These are phyloP conservation scores for Drosophila formosana DNA, from an alignment of 2,888 invertebrate species.

Conservation along the genomic window DNA sequence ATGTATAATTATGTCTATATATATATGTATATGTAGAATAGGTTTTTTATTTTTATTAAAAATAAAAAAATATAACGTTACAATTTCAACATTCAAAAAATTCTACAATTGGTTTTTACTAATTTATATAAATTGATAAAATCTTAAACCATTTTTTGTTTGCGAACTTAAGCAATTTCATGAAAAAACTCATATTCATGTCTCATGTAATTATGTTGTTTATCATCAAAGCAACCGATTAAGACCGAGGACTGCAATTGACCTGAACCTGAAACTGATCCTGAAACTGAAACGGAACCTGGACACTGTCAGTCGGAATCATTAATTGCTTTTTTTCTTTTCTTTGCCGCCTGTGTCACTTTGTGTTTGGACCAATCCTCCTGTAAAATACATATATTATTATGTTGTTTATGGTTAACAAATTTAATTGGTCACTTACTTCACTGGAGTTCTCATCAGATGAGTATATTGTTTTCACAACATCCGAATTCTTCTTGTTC, in stretches of 20 bases:
- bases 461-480: conserved; percentile 87
- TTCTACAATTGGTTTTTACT: conserved; percentile 78
- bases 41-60: conserved; percentile 81
- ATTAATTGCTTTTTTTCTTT: conserved; percentile 94
- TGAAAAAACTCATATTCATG: conserved; percentile 73
- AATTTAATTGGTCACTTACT: conserved; percentile 85
- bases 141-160: conserved; percentile 35
- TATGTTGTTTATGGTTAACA: background rate
- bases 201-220: conserved; percentile 60
- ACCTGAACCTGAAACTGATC: conserved; percentile 49
- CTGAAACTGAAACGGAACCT: background rate
- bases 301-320: conserved; percentile 94
- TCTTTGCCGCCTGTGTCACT: conserved; percentile 91
- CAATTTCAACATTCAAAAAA: conserved; percentile 82
- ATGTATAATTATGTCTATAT: conserved; percentile 14
- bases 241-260: conserved; percentile 44
- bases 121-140: conserved; percentile 63
- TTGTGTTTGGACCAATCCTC: conserved; percentile 96
- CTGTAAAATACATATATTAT: conserved; percentile 85
- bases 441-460: conserved; percentile 94
- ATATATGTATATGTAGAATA: conserved; percentile 47
- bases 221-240: conserved; percentile 67
- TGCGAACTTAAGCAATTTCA: conserved; percentile 73
- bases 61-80: conserved; percentile 83
- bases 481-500: conserved; percentile 85